phyloP scores from a whole-genome alignment of 2,888 invertebrate genomes.

The Hydrotaea diabolus region DNA sequence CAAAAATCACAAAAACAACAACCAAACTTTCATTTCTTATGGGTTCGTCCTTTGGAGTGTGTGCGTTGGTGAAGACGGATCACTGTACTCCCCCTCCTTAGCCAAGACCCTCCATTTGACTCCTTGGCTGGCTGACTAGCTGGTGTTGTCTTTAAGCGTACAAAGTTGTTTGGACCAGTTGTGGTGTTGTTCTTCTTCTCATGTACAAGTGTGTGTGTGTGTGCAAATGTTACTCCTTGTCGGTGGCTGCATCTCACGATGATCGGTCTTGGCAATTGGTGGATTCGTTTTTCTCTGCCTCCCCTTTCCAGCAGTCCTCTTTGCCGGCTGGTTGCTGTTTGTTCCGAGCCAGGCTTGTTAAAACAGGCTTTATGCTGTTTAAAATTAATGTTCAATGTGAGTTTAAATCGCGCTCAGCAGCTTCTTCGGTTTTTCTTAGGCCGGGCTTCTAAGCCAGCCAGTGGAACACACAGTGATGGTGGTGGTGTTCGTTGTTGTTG shows the following conservation, averaged over 20 bases:
- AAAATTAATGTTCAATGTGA: constrained; percentile 36
- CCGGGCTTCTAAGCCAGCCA: neutral
- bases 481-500: neutral
- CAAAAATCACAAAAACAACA: neutral
- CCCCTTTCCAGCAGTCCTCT: neutral
- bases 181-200: no score
- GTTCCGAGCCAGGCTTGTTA: constrained; percentile 7
- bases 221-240: neutral
- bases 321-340: neutral
- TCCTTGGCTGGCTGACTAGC: neutral
- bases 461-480: neutral
- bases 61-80: neutral
- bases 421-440: neutral
- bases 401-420: neutral
- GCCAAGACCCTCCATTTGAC: neutral
- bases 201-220: neutral
- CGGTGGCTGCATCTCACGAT: constrained; percentile 23
- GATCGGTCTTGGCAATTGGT: constrained; percentile 32
- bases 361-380: constrained; percentile 32
- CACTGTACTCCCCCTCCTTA: neutral
- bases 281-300: neutral
- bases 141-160: neutral
- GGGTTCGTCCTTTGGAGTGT: neutral
- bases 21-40: neutral
- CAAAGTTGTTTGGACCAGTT: constrained; percentile 26